phyloP scores from a whole-genome alignment of 2,888 invertebrate genomes.

The Philhelius pedissequus region DNA sequence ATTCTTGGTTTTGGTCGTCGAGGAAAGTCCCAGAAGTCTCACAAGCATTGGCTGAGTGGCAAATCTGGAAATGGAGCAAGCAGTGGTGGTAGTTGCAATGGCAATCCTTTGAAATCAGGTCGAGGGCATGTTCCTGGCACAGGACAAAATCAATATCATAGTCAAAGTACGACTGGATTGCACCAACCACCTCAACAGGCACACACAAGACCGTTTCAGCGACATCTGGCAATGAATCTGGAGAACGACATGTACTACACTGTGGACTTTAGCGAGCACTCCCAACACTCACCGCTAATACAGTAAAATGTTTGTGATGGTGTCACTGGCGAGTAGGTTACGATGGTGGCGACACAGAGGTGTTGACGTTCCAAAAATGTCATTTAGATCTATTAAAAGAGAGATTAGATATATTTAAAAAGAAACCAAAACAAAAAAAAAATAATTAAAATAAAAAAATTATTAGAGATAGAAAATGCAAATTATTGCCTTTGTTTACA shows the following conservation, averaged over 20 bases:
- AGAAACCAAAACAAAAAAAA: conserved; percentile 13
- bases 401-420: conserved; percentile 59
- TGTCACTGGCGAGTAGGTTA: not conserved
- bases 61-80: conserved; percentile 76
- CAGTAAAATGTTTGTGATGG: conserved; percentile 79
- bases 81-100: conserved; percentile 65
- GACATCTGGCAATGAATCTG: conserved; percentile 82
- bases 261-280: conserved; percentile 86
- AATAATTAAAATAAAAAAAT: not conserved
- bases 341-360: not conserved
- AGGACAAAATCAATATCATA: conserved; percentile 70
- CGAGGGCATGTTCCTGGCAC: conserved; percentile 65
- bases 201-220: conserved; percentile 79
- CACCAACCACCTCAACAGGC: conserved; percentile 72
- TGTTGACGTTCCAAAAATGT: conserved; percentile 28
- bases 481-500: conserved; percentile 66
- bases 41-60: conserved; percentile 82
- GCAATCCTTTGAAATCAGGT: conserved; percentile 67
- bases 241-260: conserved; percentile 89
- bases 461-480: conserved; percentile 52
- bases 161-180: conserved; percentile 69
- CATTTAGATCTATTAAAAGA: conserved; percentile 35
- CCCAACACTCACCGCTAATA: conserved; percentile 87
- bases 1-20: conserved; percentile 78
- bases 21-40: conserved; percentile 76